These are phyloP conservation scores for Stomatorhinus ivindoensis DNA, from an alignment of 2,113 vertebrate species.

Conservation along the genomic window DNA sequence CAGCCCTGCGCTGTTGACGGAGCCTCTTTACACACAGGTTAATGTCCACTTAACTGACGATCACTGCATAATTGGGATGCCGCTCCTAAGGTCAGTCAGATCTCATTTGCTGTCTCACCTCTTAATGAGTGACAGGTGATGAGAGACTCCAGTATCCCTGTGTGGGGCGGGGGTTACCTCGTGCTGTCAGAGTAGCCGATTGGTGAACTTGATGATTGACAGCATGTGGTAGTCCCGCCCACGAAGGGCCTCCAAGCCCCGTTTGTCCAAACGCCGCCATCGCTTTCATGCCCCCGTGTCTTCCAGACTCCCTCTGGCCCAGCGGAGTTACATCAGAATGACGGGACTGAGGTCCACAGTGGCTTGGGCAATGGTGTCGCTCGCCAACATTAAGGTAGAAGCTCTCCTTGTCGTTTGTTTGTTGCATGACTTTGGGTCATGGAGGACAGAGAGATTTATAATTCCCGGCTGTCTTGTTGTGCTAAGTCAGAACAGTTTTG, in stretches of 20 bases:
- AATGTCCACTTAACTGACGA: slow-evolving; percentile 76
- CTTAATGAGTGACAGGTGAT: neutral
- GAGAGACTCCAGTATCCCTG: neutral
- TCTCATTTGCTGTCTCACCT: neutral
- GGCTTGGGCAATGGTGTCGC: slow-evolving; percentile 81
- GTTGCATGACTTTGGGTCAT: neutral
- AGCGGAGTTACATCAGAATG: slow-evolving; percentile 70
- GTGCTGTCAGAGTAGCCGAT: neutral
- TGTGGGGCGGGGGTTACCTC: neutral
- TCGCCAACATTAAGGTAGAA: slow-evolving; percentile 74
- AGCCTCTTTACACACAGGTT: slow-evolving; percentile 54
- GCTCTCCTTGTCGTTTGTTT: neutral
- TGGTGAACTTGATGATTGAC: neutral
- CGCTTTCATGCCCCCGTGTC: neutral
- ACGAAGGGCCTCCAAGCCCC: neutral
- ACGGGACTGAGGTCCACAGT: slow-evolving; percentile 79
- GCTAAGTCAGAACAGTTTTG: neutral
- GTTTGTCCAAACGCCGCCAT: neutral
- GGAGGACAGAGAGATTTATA: neutral
- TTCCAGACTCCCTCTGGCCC: slow-evolving; percentile 73
- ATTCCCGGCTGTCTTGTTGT: neutral
- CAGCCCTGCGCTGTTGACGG: neutral
- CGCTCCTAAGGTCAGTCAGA: slow-evolving; percentile 70
- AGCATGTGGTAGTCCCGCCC: no score
- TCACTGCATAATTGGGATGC: slow-evolving; percentile 74